Evolutionary conservation across 2,113 vertebrate species (phyloP), one percentile per base, ranked within the genome.

Genomic region (Coptodon bakossiorum): DNA sequence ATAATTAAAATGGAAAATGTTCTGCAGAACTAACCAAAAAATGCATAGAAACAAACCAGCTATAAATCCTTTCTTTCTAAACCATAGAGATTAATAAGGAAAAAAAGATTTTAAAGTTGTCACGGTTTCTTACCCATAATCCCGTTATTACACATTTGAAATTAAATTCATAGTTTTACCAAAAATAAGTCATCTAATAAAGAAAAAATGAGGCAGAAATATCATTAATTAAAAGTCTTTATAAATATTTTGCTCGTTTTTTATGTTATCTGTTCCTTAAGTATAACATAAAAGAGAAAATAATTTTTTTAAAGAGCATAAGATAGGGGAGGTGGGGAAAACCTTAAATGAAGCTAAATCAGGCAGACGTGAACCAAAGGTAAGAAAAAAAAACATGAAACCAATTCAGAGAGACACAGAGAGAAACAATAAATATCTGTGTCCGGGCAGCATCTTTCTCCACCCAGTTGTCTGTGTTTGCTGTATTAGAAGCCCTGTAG

Each of bases 381-480:
- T 16, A n/a, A 78, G 9, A 34, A 53, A 50, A 82, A 81, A 81
- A 78, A 54, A 63, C 38, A 66, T 16, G 50, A 78, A 78, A 52
- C 45, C 45, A n/a, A 45, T 78, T 73, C 16, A 66, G 24, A 76
- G 71, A 73, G 43, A 84, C n/a, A 31, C 36, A 59, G 50, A 63
- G 14, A 57, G 80, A 90, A 52, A 87, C 79, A 85, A 91, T 86
- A 78, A 91, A 89, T 90, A 81, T 88, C 82, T 48, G n/a, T 12
- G 16, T 36, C 45, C 56, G 16, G 52, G 80, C 80, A 84, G 85
- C 82, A 61, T 90, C 88, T 87, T 93, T 84, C 83, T 90, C 93
- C 88, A 63, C 85, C 90, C 92, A 84, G 84, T 93, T 88, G 91
- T 87, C 91, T 93, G 87, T 93, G 93, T 95, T 94, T 93, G 86